phyloP scores from a whole-genome alignment of 2,113 vertebrate genomes.

The Ophthalmotilapia sp. region DNA sequence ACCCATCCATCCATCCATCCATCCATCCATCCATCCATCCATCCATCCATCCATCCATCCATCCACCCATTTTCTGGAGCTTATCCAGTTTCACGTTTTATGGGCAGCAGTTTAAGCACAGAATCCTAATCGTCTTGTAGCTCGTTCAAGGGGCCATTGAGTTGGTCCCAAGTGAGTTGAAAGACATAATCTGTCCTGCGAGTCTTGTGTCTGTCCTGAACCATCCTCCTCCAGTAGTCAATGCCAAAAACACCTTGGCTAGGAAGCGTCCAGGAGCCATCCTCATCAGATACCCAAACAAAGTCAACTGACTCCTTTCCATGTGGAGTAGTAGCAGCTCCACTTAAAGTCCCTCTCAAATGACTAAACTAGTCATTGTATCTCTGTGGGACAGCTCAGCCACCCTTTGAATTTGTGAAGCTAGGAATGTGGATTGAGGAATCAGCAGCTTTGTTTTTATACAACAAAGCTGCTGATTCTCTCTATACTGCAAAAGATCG shows the following conservation, averaged over 20 bases:
- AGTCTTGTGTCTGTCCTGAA: neutral
- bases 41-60: accelerated
- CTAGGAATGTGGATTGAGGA: neutral
- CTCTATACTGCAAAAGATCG: neutral
- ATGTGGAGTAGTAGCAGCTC: neutral
- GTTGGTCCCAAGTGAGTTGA: neutral
- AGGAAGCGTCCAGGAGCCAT: neutral
- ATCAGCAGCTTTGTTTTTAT: neutral
- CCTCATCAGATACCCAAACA: neutral
- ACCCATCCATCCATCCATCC: neutral
- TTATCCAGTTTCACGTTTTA: neutral
- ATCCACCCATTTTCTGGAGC: neutral
- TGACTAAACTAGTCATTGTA: neutral
- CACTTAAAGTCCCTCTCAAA: neutral
- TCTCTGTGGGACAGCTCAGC: neutral
- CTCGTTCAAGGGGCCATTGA: neutral
- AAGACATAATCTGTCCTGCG: neutral
- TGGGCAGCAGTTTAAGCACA: neutral
- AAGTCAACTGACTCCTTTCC: neutral
- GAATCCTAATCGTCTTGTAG: neutral
- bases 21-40: neutral
- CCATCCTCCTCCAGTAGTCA: neutral
- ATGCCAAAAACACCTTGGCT: neutral
- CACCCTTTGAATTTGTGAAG: neutral
- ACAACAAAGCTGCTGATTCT: neutral